Evolutionary conservation across 2,797 vertebrate species (phyloP).

Genomic region (Tauraco hartlaubi): DNA sequence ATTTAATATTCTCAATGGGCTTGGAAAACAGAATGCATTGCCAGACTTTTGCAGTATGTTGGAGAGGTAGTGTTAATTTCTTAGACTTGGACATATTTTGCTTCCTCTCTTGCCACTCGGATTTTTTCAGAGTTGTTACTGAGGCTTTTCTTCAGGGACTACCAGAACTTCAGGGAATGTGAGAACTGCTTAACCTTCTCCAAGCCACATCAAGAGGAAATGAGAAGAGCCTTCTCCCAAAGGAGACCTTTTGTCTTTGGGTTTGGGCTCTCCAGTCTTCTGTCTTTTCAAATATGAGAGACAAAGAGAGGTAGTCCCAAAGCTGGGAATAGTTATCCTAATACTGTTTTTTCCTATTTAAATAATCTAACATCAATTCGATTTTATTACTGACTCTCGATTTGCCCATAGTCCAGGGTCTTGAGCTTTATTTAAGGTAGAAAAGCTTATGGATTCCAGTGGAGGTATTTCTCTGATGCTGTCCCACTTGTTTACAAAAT

Average conservation of each 20-base stretch:
- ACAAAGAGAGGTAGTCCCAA: not conserved
- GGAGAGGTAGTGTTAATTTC: not conserved
- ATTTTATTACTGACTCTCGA: not conserved
- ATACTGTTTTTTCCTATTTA: not conserved
- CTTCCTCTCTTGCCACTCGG: not conserved
- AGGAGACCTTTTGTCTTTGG: not conserved
- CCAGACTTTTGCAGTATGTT: not conserved
- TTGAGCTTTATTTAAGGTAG: not conserved
- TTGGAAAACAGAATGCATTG: not conserved
- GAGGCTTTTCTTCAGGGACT: not conserved
- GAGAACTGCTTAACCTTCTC: slow-evolving; percentile 2
- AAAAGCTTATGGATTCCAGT: not conserved
- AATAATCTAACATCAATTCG: not conserved
- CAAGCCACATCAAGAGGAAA: not conserved
- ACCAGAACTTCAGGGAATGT: not conserved
- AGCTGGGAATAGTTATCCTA: not conserved
- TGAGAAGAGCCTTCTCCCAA: not conserved
- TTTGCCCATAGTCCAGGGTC: not conserved
- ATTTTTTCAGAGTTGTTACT: not conserved
- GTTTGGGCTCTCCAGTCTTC: not conserved
- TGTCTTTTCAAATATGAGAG: not conserved
- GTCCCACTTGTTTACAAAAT: not conserved
- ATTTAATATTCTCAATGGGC: not conserved
- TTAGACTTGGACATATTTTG: not conserved
- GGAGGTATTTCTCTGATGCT: not conserved